Evolutionary conservation across 2,797 vertebrate genomes (phyloP), one percentile per base, ranked within the genome.

Genomic region (Neoniphon sammara): DNA sequence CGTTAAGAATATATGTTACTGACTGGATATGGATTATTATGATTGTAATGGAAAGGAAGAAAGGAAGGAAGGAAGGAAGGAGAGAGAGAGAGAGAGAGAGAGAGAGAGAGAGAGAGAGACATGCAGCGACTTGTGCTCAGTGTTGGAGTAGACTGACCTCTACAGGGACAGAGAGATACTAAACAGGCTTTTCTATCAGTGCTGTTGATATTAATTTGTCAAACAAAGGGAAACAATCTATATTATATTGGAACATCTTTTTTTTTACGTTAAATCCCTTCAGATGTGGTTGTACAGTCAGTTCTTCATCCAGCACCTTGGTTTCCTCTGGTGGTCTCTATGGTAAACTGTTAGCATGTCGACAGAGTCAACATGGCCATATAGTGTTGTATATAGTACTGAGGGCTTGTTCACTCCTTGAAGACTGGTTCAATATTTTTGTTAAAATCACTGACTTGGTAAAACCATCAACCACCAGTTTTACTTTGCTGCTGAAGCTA

Each of bases 301-400:
- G 0, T 30, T 59, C 46, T 52, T 34, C 69, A 53, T 46, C 14
- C 63, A 66, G 60, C 6, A 3, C 17, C 54, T 18, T 53, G 61
- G 55, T 82, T 90, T 86, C 49, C 82, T 78, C 49, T 7, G 79
- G 89, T 90, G 88, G 88, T 89, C 85, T 86, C 25, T 47, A 54
- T 69, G 74, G 63, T 88, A 83, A 87, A 82, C 52, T 89, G 88
- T 90, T 86, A 80, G 72, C 77, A 78, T 91, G 87, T 89, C 9
- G 11, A 66, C 62, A 62, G 56, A 69, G 55, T 60, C 80, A 66
- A 54, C 50, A 54, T 66, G 50, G n/a, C 61, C 50, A 7, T 67
- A 56, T 36, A 4, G 65, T 84, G 88, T 89, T 87, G 87, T 88
- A 82, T 87, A 86, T 66, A 81, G 65, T 62, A 54, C 57, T 56